phyloP scores from a whole-genome alignment of 2,113 vertebrate species.

The Oryzias woworae region DNA sequence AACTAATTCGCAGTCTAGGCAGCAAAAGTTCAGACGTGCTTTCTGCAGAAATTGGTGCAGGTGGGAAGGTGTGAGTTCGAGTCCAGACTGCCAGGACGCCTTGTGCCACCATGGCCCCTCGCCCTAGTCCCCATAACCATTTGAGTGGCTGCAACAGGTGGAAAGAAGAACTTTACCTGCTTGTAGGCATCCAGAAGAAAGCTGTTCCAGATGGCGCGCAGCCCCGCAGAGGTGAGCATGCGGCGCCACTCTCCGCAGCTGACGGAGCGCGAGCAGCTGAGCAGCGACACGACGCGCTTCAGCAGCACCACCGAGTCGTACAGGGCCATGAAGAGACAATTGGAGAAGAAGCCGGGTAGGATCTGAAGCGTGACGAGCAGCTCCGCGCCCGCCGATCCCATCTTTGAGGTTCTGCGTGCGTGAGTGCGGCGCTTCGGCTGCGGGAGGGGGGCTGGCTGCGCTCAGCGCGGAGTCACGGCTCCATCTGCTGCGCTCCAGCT shows the following conservation, averaged over 20 bases:
- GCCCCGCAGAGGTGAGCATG: constrained; percentile 93
- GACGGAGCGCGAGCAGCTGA: constrained; percentile 82
- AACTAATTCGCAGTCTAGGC: too few relatives aligned
- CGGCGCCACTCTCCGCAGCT: constrained; percentile 87
- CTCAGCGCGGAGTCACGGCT: neutral
- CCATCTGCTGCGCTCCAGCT: constrained; percentile 4
- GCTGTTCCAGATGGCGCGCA: constrained; percentile 95
- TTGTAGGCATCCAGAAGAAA: constrained; percentile 96
- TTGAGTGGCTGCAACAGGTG: too few relatives aligned
- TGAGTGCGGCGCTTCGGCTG: neutral
- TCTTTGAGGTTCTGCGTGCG: constrained; percentile 38
- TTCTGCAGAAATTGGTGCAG: too few relatives aligned
- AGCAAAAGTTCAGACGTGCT: too few relatives aligned
- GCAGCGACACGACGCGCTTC: constrained; percentile 88
- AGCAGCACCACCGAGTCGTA: constrained; percentile 95
- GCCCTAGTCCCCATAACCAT: too few relatives aligned
- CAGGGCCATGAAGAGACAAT: constrained; percentile 94
- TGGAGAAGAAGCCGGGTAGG: constrained; percentile 95
- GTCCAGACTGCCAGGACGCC: too few relatives aligned
- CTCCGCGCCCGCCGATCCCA: constrained; percentile 91
- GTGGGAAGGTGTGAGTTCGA: too few relatives aligned
- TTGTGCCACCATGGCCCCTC: too few relatives aligned
- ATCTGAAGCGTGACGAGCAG: constrained; percentile 94
- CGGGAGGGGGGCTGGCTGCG: constrained; percentile 22
- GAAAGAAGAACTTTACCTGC: constrained; percentile 77